phyloP scores from a whole-genome alignment of 2,113 vertebrate species.

The Arvicanthis niloticus region DNA sequence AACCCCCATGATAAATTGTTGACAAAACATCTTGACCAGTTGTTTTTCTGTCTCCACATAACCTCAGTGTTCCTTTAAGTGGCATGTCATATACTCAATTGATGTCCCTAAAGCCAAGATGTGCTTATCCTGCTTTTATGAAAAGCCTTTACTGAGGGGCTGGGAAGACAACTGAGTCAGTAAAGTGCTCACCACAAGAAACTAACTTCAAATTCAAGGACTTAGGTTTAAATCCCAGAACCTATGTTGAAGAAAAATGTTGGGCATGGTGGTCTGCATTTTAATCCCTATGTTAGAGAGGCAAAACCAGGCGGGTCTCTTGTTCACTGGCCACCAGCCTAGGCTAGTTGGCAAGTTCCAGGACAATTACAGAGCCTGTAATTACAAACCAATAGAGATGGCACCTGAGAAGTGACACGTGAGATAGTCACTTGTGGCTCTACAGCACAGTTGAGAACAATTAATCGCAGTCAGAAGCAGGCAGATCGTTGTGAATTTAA shows the following conservation, averaged over 20 bases:
- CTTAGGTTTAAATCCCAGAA: neutral
- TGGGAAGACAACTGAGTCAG: neutral
- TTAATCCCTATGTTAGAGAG: neutral
- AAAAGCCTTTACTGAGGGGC: neutral
- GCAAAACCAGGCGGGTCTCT: neutral
- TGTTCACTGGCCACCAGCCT: neutral
- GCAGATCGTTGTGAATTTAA: neutral
- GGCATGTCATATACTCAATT: neutral
- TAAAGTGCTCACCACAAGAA: neutral
- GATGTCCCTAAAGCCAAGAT: slow-evolving; percentile 18
- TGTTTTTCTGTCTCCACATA: neutral
- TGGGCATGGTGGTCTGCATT: neutral
- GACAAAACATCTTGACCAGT: too few relatives aligned
- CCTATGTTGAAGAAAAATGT: neutral
- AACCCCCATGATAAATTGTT: too few relatives aligned
- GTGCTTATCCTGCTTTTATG: neutral
- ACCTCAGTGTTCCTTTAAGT: neutral
- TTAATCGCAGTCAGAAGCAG: neutral
- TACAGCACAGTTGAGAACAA: too few relatives aligned
- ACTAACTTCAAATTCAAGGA: neutral
- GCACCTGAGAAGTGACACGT: neutral
- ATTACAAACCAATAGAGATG: neutral
- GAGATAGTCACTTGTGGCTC: neutral
- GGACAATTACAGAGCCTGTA: neutral
- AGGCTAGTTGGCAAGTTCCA: neutral